Evolutionary conservation across 2,797 vertebrate species (phyloP), one percentile per base, ranked within the genome.

Genomic region (Limosa lapponica): DNA sequence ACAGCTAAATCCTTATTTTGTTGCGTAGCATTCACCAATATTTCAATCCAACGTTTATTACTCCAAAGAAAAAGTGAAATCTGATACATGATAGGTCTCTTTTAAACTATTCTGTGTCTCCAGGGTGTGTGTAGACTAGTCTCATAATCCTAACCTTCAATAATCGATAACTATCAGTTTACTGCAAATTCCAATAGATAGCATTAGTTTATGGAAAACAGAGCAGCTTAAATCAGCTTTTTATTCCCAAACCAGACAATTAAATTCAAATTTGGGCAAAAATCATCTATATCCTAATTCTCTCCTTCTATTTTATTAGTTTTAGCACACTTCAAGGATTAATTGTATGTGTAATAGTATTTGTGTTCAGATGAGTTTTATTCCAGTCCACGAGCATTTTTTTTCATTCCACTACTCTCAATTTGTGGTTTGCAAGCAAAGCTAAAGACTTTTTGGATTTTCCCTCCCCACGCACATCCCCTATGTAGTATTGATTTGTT

Each of bases 401-500:
- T 90, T 82, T 82, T 70, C n/a, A 23, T 89, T 10, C 65, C 15
- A 5, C 7, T 73, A 55, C 37, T 95, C 37, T 66, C 73, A 61
- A 43, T 52, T 51, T 75, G 28, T 59, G 39, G 62, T 92, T 72
- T 39, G 57, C 65, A 48, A 89, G 24, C 57, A 69, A 46, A 55
- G 5, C n/a, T 65, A 48, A 49, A 82, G 66, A 37, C 36, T 89
- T 80, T 65, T 34, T 79, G 27, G 13, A 13, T 74, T 88, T 70
- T 6, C 17, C 14, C 5, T 52, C 32, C 34, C 25, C 44, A 7
- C 25, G n/a, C 34, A 24, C 17, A 25, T 72, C 12, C 49, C 18
- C 34, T 77, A 1, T 17, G 72, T 51, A 43, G 51, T 82, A 82
- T 78, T 95, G 96, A 97, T 97, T 95, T 96, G 67, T 91, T 82